Evolutionary conservation across 2,888 invertebrate genomes (phyloP), one percentile per base, ranked within the genome.

Genomic region (Tridacna gigas): DNA sequence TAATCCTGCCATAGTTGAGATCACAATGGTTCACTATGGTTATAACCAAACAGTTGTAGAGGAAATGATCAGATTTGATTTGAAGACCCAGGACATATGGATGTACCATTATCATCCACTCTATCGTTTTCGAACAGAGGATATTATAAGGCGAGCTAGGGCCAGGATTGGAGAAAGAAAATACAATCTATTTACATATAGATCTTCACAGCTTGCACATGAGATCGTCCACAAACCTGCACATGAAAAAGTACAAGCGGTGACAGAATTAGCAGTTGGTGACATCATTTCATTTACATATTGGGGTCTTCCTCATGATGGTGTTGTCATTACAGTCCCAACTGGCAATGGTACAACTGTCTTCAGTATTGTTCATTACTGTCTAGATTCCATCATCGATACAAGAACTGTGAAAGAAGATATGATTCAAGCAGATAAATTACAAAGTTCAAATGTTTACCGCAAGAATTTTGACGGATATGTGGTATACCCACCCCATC

Each of bases 31-130:
- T 1, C 81, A 84, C 45, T 79, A 82, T 37, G 79, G 81, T 1
- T 22, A 28, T 25, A 47, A 67, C 15, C 28, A 65, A 18, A n/a
- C 37, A 13, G 79, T 82, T 1, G 56, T 22, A 9, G 84, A 84
- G 71, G 84, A 84, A n/a, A 25, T 18, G 0, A 75, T 79, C 20
- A 37, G 12, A 18, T 73, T 84, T 74, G 81, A 84, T 37, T 61
- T 84, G 47, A 76, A 74, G 20, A 26, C 37, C 13, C 79, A 75
- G 28, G 77, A 84, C 37, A 65, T 84, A 13, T 79, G 76, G 81
- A 79, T 81, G 22, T 79, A 79, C 56, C 60, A 73, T 12, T 76
- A 76, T 56, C 81, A 79, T 63, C 78, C 81, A 0, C 18, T 79
- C 0, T 77, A 76, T 37, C 48, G 56, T 26, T 84, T 56, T 56